A percentile compares a stretch with the other conserved stretches of the same genome.
Conservation (phyloP, 2,888 invertebrate species). For the Scaptomyza cyrtandrae region DNA sequence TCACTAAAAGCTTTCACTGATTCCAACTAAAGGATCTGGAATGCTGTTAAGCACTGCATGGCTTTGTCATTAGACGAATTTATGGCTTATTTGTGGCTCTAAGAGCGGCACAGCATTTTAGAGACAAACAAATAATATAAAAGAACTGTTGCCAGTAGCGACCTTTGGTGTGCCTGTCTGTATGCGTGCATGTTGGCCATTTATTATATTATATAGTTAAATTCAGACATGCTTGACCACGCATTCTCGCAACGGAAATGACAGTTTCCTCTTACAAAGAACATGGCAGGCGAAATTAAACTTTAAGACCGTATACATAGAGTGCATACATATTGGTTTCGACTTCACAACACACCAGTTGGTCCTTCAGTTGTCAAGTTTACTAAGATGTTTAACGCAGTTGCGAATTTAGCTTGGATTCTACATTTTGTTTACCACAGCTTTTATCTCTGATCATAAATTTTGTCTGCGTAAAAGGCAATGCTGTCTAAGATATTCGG, state of each 20-base stretch:
- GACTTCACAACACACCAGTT: too few relatives aligned
- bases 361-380: too few relatives aligned
- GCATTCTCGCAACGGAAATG: constrained; percentile 16
- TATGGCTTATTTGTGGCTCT: constrained; percentile 39
- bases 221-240: constrained; percentile 10
- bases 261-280: constrained; percentile 1
- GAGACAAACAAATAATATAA: constrained; percentile 18
- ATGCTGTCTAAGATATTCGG: not conserved
- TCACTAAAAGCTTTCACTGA: constrained; percentile 37
- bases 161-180: constrained; percentile 1
- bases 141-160: constrained; percentile 24
- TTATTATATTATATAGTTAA: not conserved
- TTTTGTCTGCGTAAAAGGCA: not conserved
- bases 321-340: too few relatives aligned
- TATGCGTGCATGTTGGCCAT: constrained; percentile 1
- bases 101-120: not conserved
- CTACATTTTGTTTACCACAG: too few relatives aligned
- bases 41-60: constrained; percentile 32
- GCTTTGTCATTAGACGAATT: constrained; percentile 36
- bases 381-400: too few relatives aligned
- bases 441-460: not conserved
- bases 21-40: constrained; percentile 22
- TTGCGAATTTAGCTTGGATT: too few relatives aligned
- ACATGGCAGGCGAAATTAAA: constrained; percentile 12
- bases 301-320: too few relatives aligned